These are phyloP conservation scores for Temnothorax rugatulus DNA, from an alignment of 2,888 invertebrate species.

Conservation along the genomic window DNA sequence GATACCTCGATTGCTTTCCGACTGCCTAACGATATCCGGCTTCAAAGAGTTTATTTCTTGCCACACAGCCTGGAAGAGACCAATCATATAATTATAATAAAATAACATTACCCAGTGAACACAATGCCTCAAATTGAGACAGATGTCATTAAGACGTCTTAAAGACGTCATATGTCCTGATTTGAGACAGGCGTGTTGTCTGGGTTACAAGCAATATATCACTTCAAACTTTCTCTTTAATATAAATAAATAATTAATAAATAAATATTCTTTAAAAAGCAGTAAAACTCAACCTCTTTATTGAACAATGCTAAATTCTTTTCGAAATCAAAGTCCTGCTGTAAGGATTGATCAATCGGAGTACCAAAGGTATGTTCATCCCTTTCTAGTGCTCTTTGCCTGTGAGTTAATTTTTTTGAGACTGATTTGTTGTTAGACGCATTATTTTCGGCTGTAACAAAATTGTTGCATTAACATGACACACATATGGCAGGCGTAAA, in stretches of 20 bases:
- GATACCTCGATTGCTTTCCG: constrained; percentile 86
- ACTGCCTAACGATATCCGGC: constrained; percentile 88
- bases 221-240: neutral
- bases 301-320: constrained; percentile 97
- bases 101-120: neutral
- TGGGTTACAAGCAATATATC: neutral
- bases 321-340: constrained; percentile 97
- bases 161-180: too few relatives aligned
- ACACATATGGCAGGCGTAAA: neutral
- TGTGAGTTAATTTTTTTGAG: constrained; percentile 79
- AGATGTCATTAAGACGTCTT: too few relatives aligned
- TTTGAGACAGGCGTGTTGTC: too few relatives aligned
- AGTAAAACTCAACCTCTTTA: constrained; percentile 87
- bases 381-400: constrained; percentile 86
- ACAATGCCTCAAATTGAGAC: too few relatives aligned
- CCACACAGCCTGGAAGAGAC: constrained; percentile 89
- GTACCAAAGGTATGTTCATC: constrained; percentile 94
- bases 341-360: constrained; percentile 89
- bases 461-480: neutral
- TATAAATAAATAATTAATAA: neutral
- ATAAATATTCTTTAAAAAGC: neutral
- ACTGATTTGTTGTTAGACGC: constrained; percentile 85
- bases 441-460: constrained; percentile 66
- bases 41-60: constrained; percentile 90
- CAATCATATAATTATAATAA: constrained; percentile 14